Evolutionary conservation across 2,113 vertebrate species (phyloP).

Genomic region (Xerus inauris): DNA sequence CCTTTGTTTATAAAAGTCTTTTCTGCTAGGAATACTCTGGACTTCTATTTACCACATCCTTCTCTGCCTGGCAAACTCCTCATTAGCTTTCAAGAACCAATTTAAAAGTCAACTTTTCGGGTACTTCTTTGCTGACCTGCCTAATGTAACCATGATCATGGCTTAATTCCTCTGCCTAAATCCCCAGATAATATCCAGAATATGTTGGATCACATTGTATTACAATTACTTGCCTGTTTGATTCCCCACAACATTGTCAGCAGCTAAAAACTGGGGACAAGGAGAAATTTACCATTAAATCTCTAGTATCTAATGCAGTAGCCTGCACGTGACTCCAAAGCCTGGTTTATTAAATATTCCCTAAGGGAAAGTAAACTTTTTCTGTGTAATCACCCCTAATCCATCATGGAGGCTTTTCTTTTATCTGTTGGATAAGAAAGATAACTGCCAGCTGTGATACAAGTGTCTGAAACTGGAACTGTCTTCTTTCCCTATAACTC

Average conservation of each 20-base stretch:
- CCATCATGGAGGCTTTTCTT: neutral
- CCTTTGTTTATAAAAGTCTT: neutral
- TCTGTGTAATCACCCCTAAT: neutral
- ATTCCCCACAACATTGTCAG: neutral
- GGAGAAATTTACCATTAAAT: neutral
- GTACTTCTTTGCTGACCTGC: neutral
- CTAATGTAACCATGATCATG: neutral
- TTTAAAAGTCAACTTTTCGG: neutral
- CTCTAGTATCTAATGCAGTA: neutral
- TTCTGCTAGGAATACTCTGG: neutral
- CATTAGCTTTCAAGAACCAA: conserved; percentile 6
- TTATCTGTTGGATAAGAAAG: neutral
- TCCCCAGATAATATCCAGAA: neutral
- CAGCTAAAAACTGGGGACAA: neutral
- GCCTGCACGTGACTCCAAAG: neutral
- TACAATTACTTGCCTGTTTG: neutral
- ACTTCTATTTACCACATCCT: neutral
- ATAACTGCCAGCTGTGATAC: neutral
- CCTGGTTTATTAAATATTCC: neutral
- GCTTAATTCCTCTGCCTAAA: neutral
- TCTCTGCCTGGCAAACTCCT: neutral
- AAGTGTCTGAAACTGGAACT: neutral
- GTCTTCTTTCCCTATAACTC: neutral
- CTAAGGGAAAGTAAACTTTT: neutral
- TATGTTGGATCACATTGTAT: neutral